Conservation (phyloP, 2,888 invertebrate genomes). For the Amiota communis region DNA sequence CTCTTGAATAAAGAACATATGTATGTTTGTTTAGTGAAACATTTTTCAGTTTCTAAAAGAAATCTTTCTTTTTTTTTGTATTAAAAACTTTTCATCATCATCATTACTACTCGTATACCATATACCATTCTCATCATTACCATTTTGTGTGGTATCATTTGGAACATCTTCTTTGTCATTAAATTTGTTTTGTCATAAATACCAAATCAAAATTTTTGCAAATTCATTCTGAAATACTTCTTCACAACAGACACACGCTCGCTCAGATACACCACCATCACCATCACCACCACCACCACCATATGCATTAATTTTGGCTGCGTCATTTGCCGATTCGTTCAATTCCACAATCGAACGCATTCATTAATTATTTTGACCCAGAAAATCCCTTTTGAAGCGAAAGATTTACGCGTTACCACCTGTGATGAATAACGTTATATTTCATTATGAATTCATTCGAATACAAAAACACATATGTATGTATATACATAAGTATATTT, state of each 20-base stretch:
- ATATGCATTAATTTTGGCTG: constrained; percentile 25
- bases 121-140: background rate
- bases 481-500: too few relatives aligned
- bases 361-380: constrained; percentile 66
- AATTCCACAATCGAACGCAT: constrained; percentile 28
- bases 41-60: background rate
- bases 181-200: constrained; percentile 15
- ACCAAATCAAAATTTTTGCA: constrained; percentile 14
- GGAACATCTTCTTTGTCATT: constrained; percentile 14
- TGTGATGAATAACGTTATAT: constrained; percentile 68
- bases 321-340: constrained; percentile 12
- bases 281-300: background rate
- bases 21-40: background rate
- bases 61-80: background rate
- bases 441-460: constrained; percentile 33
- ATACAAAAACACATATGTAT: too few relatives aligned
- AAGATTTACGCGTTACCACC: constrained; percentile 53
- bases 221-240: constrained; percentile 3
- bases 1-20: too few relatives aligned
- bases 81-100: constrained; percentile 1
- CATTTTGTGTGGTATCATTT: background rate
- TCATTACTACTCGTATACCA: background rate
- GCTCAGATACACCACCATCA: background rate
- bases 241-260: background rate
- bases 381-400: constrained; percentile 41